These are phyloP conservation scores for Venturia canescens DNA, from an alignment of 1,140 invertebrate genomes.

Conservation along the genomic window DNA sequence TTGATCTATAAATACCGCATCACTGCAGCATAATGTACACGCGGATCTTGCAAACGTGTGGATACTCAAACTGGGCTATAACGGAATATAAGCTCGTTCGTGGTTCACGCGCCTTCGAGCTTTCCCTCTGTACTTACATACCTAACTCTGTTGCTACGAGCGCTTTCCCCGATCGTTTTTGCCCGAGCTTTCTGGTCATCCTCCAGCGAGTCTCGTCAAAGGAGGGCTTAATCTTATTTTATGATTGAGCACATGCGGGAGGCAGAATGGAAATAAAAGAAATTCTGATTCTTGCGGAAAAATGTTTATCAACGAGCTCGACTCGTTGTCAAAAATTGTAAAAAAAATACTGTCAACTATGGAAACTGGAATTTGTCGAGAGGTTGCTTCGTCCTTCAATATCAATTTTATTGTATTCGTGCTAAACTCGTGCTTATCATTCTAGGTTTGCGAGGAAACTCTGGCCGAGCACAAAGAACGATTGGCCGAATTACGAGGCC, in stretches of 20 bases:
- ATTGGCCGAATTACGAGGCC: conserved; percentile 83
- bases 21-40: conserved; percentile 47
- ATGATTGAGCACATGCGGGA: too few species aligned
- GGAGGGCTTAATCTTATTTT: too few species aligned
- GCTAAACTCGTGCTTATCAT: neutral
- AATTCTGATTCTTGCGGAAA: too few species aligned
- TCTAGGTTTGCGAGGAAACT: conserved; percentile 85
- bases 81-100: conserved; percentile 11
- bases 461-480: conserved; percentile 83
- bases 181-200: too few species aligned
- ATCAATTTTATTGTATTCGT: too few species aligned
- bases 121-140: conserved; percentile 26
- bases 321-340: too few species aligned
- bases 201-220: too few species aligned
- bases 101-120: conserved; percentile 15
- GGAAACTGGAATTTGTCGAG: too few species aligned
- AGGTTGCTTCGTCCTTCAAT: too few species aligned
- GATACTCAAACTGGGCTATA: conserved; percentile 18
- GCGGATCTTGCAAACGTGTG: conserved; percentile 10
- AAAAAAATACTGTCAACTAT: too few species aligned
- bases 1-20: conserved; percentile 53
- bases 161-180: neutral
- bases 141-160: neutral
- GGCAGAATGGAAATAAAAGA: too few species aligned
- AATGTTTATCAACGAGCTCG: too few species aligned